Conservation (phyloP, 2,888 invertebrate genomes). For the Tinea semifulvella region DNA sequence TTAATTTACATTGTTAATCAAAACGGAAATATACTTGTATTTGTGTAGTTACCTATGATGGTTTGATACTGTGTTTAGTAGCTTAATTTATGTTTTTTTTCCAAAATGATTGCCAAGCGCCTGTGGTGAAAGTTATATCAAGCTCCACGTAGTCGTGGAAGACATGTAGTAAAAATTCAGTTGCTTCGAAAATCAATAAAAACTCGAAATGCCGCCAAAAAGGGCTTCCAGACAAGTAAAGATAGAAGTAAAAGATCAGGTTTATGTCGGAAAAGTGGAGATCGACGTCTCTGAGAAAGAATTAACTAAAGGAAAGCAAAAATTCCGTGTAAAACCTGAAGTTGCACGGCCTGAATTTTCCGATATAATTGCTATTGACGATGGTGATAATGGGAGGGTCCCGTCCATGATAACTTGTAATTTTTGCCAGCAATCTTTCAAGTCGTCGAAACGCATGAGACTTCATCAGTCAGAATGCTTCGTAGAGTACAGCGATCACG, state of each 20-base stretch:
- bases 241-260: too few species aligned
- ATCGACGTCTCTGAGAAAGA: neutral
- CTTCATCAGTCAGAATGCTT: neutral
- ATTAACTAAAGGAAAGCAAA: too few species aligned
- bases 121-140: slow-evolving; percentile 12
- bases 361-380: neutral
- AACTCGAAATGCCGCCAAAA: neutral
- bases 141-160: slow-evolving; percentile 5
- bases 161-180: slow-evolving; percentile 4
- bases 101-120: too few species aligned
- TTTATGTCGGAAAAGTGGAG: neutral
- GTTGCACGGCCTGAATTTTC: too few species aligned
- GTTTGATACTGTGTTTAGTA: too few species aligned
- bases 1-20: too few species aligned
- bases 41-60: too few species aligned
- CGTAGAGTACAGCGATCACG: neutral
- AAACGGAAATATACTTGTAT: too few species aligned
- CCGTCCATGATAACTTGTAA: neutral
- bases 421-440: neutral
- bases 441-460: neutral
- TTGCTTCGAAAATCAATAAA: neutral
- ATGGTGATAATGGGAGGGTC: neutral
- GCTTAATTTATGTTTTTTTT: too few species aligned
- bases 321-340: too few species aligned
- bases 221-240: too few species aligned